Conservation (phyloP, 2,113 vertebrate genomes). For the Gasterosteus aculeatus region DNA sequence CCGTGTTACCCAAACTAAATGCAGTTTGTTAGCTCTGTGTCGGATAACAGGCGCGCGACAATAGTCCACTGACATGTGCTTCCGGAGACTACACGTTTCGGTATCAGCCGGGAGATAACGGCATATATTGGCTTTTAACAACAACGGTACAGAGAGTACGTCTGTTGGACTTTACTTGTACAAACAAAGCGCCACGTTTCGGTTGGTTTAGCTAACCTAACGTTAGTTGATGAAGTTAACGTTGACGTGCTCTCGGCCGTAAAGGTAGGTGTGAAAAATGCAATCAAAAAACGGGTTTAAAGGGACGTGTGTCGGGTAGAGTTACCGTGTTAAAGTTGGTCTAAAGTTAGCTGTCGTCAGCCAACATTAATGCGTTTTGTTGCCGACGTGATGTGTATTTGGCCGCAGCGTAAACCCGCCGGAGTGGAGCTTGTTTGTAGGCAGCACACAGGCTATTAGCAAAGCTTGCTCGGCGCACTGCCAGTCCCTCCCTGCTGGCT, state of each 20-base stretch:
- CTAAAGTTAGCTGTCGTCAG: background rate
- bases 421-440: slow-evolving; percentile 13
- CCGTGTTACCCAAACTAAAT: slow-evolving; percentile 13
- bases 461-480: background rate
- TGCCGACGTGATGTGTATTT: background rate
- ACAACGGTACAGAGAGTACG: too few species aligned
- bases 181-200: background rate
- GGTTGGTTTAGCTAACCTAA: too few species aligned
- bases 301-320: background rate
- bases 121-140: background rate
- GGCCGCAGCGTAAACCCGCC: background rate
- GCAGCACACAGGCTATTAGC: slow-evolving; percentile 29
- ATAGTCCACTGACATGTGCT: slow-evolving; percentile 73
- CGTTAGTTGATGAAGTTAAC: slow-evolving; percentile 24
- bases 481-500: slow-evolving; percentile 26
- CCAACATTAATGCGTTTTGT: background rate
- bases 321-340: background rate
- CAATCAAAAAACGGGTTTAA: background rate
- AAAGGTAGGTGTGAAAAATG: background rate
- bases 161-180: too few species aligned
- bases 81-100: slow-evolving; percentile 68
- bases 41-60: slow-evolving; percentile 48
- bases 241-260: background rate
- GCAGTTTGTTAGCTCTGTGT: slow-evolving; percentile 48
- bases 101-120: slow-evolving; percentile 36